Base-by-base conservation (phyloP, 2,797 vertebrate species). In the Schizopygopsis pylzovi region DNA sequence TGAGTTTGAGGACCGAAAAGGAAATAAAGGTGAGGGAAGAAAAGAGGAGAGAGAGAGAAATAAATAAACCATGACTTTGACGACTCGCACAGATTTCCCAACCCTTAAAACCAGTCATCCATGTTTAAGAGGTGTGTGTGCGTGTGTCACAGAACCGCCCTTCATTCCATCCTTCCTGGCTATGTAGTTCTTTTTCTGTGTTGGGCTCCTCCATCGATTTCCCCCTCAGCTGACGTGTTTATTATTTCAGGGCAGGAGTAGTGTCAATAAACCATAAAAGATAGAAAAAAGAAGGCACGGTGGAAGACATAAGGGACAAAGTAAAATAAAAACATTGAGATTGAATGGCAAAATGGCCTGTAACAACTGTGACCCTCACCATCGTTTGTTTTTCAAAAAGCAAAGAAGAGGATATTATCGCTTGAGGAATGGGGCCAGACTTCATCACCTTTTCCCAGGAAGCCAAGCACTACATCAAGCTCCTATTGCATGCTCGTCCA, bases 401-500 rank as follows among this genome's bases (percentile, higher is more conserved):
- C 52, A 65, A 79, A 85, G 90, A 88, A 79, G 88, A 87, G 88
- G 89, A 93, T 92, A 94, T 94, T 94, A 93, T 93, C 91, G 85
- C 90, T 90, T 94, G 94, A 94, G 92, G 94, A 92, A 94, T 95
- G 90, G 94, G 92, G 92, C 92, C 90, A 92, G 93, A 93, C 93
- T 94, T 94, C 93, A 93, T 94, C 93, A 91, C 91, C 87, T 89
- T 90, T 89, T 88, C 88, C 82, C 77, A 90, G 54, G 88, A 92
- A 88, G 88, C 88, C 16, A 73, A 41, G 88, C 90, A 88, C 81
- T 95, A 93, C 91, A 94, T 95, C 92, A 93, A 90, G 92, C 93
- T 94, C n/a, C 76, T 20, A 87, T 90, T 63, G 91, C 91, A 90
- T 88, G 92, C 92, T 90, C 91, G 93, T 94, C 93, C 92, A 90